Evolutionary conservation across 2,888 invertebrate genomes (phyloP).

Genomic region (Volucella inanis): DNA sequence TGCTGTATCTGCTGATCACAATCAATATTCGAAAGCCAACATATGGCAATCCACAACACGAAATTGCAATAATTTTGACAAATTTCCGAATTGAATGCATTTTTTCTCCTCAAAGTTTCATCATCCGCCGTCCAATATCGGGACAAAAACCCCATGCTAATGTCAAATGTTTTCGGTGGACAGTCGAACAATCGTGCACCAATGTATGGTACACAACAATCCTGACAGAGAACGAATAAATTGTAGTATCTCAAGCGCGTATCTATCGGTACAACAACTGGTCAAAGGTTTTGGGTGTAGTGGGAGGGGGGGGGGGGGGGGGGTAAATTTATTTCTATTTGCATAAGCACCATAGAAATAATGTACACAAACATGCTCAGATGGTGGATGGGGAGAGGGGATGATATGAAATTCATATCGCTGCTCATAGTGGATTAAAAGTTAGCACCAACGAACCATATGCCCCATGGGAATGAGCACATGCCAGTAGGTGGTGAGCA

Average conservation of each 20-base stretch:
- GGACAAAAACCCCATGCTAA: neutral
- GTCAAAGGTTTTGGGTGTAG: too few relatives aligned
- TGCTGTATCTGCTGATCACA: conserved; percentile 42
- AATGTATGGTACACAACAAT: conserved; percentile 56
- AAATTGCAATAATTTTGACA: conserved; percentile 71
- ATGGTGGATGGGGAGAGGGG: neutral
- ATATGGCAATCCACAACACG: conserved; percentile 25
- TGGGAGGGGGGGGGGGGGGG: conserved; percentile 3
- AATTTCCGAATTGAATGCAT: conserved; percentile 50
- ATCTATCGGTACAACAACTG: conserved; percentile 40
- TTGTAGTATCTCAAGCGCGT: conserved; percentile 55
- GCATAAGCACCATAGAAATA: conserved; percentile 72
- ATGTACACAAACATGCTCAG: conserved; percentile 42
- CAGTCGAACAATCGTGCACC: conserved; percentile 35
- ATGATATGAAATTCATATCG: conserved; percentile 55
- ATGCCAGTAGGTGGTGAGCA: conserved; percentile 16
- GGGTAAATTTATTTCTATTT: conserved; percentile 52
- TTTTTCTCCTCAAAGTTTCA: conserved; percentile 31
- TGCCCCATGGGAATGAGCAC: conserved; percentile 43
- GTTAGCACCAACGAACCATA: conserved; percentile 68
- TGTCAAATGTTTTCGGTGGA: conserved; percentile 39
- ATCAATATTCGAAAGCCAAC: conserved; percentile 43
- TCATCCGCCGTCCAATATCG: neutral
- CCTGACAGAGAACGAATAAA: conserved; percentile 51
- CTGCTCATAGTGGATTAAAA: conserved; percentile 63